Evolutionary conservation across 37 sponge, comb jelly and placozoan genomes (phyloP).

Genomic region (Cliona cf. orientalis): DNA sequence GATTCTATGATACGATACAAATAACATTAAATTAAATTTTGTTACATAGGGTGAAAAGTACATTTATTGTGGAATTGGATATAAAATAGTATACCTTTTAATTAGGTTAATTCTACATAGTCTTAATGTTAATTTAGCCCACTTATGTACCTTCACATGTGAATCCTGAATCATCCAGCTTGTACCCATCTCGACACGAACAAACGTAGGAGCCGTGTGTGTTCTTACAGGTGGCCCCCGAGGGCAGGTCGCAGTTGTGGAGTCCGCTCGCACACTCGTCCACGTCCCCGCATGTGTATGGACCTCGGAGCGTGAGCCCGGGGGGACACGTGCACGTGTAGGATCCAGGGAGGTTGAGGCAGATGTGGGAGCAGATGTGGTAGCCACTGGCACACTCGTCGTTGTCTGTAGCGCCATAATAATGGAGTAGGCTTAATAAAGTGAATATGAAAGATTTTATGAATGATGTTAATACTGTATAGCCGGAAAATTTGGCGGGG

Average conservation of each 20-base stretch:
- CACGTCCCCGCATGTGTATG: constrained; percentile 11
- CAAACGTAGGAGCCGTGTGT: constrained; percentile 41
- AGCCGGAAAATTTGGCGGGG: no score
- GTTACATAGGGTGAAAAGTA: no score
- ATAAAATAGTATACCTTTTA: no score
- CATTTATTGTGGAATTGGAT: no score
- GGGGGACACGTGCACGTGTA: constrained; percentile 41
- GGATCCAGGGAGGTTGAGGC: constrained; percentile 46
- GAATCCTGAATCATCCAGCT: constrained; percentile 11
- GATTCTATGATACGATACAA: no score
- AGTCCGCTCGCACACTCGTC: constrained; percentile 25
- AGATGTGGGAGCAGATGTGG: constrained; percentile 42
- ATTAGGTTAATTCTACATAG: no score
- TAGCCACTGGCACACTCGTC: constrained; percentile 40
- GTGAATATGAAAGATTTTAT: neutral
- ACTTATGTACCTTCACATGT: constrained; percentile 45
- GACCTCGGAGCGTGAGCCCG: constrained; percentile 18
- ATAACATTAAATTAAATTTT: no score
- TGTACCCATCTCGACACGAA: constrained; percentile 37
- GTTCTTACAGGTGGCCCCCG: constrained; percentile 37
- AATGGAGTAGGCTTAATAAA: neutral
- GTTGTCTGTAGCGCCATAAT: constrained; percentile 9
- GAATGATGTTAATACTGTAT: no score
- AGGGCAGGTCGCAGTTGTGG: constrained; percentile 9
- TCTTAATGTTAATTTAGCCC: no score